Evolutionary conservation across 2,113 vertebrate genomes (phyloP).

Genomic region (Salvelinus alpinus): DNA sequence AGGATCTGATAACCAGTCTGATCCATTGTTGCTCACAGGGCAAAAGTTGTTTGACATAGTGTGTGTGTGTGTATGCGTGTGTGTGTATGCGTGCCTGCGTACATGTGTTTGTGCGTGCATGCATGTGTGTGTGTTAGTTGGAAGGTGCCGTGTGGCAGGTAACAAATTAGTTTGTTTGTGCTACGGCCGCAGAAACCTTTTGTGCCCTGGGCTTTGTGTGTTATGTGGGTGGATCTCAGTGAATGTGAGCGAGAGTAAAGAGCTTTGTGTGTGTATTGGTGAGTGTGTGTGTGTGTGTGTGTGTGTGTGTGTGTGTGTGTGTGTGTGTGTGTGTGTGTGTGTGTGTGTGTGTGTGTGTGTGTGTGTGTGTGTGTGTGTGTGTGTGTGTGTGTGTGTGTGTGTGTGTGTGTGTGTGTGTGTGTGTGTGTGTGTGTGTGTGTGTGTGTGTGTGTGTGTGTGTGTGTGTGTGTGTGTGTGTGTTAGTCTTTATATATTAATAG

Average conservation of each 20-base stretch:
- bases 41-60: constrained; percentile 54
- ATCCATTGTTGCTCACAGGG: constrained; percentile 55
- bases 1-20: constrained; percentile 59
- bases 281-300: constrained; percentile 62
- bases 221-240: constrained; percentile 27
- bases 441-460: constrained; percentile 34
- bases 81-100: background rate
- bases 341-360: background rate
- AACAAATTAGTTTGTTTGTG: constrained; percentile 77
- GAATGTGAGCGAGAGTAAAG: constrained; percentile 4
- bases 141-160: constrained; percentile 59
- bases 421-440: constrained; percentile 55
- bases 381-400: too few relatives aligned
- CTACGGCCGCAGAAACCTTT: constrained; percentile 66
- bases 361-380: too few relatives aligned
- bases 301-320: constrained; percentile 49
- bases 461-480: constrained; percentile 17
- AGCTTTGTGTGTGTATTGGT: constrained; percentile 46
- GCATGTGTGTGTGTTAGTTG: background rate
- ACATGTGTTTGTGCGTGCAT: background rate
- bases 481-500: background rate
- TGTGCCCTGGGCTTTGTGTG: constrained; percentile 67
- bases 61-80: constrained; percentile 14
- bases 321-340: constrained; percentile 35
- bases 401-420: constrained; percentile 45